A percentile compares a stretch with the other conserved stretches of the same genome.
Conservation (phyloP, 2,113 vertebrate genomes). For the Scolopax mira region DNA sequence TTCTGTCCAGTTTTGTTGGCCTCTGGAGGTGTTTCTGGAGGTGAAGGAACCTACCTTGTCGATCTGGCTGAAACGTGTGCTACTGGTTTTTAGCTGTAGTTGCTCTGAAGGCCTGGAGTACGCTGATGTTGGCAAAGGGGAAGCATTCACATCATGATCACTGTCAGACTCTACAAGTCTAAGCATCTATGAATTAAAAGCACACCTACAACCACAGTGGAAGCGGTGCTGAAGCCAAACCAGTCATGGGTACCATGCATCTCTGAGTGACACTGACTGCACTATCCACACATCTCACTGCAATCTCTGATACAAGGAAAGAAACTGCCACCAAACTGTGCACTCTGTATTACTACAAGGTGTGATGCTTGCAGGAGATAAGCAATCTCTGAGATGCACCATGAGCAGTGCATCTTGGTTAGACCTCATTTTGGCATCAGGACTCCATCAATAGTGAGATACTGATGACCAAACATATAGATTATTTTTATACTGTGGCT, state of each 20-base stretch:
- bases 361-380: background rate
- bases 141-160: background rate
- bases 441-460: background rate
- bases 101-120: background rate
- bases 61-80: accelerated
- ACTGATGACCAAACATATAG: background rate
- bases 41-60: background rate
- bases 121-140: background rate
- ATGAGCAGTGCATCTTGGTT: background rate
- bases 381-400: background rate
- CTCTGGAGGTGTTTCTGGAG: background rate
- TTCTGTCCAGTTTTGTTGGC: background rate
- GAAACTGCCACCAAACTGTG: accelerated
- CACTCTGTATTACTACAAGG: background rate
- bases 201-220: background rate
- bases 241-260: background rate
- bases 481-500: background rate
- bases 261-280: background rate
- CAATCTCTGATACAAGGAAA: accelerated
- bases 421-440: background rate
- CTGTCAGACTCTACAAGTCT: background rate
- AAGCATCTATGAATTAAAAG: background rate
- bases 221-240: background rate
- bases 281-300: background rate
- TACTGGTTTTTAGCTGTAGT: background rate